Percentiles rank a stretch among this genome's conserved stretches.
These are phyloP conservation scores for Lepas anatifera DNA, from an alignment of 2,888 invertebrate genomes.

Conservation along the genomic window DNA sequence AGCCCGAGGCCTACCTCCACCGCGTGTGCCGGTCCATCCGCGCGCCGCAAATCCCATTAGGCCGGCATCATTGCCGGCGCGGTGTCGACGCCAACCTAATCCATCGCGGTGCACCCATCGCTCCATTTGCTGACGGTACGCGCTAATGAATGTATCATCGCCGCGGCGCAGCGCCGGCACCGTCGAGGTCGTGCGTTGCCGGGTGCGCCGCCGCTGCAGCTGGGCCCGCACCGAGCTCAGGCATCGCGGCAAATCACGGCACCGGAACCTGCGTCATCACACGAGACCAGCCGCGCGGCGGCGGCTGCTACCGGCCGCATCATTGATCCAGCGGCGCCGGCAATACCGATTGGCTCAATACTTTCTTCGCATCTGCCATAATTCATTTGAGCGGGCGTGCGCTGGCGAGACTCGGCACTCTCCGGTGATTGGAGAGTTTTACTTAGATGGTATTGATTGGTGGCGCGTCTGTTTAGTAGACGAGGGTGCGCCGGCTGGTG, in stretches of 20 bases:
- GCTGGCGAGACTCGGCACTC: neutral
- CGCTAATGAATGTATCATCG: conserved; percentile 7
- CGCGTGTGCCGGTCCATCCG: neutral
- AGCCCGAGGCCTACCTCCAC: no score
- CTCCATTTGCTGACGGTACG: neutral
- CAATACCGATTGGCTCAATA: conserved; percentile 6
- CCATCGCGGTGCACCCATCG: neutral
- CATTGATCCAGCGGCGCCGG: neutral
- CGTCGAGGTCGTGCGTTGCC: neutral
- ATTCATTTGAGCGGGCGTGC: neutral
- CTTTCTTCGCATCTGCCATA: neutral
- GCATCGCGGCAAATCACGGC: neutral
- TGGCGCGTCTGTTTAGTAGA: conserved; percentile 7
- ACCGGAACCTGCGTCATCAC: neutral
- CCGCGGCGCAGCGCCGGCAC: neutral
- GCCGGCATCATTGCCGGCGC: neutral
- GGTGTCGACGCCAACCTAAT: neutral
- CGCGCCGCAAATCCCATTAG: conserved; percentile 3
- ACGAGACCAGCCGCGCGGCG: no score
- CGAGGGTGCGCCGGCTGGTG: neutral
- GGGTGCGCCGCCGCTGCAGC: neutral
- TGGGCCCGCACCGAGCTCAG: neutral
- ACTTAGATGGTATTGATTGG: conserved; percentile 1
- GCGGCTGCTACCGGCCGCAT: neutral
- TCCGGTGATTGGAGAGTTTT: neutral